A percentile compares a stretch with the other conserved stretches of the same genome.
These are phyloP conservation scores for Lithobius niger DNA, from an alignment of 1,140 invertebrate genomes.

Conservation along the genomic window DNA sequence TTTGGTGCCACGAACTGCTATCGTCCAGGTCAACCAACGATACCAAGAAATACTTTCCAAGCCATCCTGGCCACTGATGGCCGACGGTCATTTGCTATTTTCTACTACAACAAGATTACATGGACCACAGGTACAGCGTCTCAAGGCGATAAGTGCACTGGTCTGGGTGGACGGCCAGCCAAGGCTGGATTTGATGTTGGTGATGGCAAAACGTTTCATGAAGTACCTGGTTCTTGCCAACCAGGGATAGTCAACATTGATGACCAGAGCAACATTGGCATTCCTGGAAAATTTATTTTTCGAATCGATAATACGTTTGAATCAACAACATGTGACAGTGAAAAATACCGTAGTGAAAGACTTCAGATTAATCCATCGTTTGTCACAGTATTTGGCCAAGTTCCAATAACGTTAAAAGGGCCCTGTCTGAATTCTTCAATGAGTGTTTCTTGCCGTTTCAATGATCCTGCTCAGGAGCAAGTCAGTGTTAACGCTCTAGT, in stretches of 20 bases:
- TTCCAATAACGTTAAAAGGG: too few species aligned
- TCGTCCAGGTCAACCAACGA: too few species aligned
- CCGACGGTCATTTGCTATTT: slow-evolving; percentile 24
- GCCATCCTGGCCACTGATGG: slow-evolving; percentile 26
- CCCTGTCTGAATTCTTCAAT: too few species aligned
- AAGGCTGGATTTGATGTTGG: slow-evolving; percentile 17
- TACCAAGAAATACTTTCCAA: slow-evolving; percentile 32
- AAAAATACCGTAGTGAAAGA: too few species aligned
- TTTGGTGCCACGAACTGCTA: not conserved
- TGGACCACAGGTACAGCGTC: slow-evolving; percentile 29
- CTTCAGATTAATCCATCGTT: too few species aligned
- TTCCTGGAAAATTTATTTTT: too few species aligned
- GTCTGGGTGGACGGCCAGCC: slow-evolving; percentile 8
- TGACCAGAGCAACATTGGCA: slow-evolving; percentile 8
- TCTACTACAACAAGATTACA: slow-evolving; percentile 26
- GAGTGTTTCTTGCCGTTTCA: too few species aligned
- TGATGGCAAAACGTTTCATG: slow-evolving; percentile 11
- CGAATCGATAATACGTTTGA: too few species aligned
- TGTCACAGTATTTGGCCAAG: too few species aligned
- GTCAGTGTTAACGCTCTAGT: too few species aligned
- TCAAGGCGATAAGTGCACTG: slow-evolving; percentile 18
- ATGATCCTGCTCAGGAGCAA: too few species aligned
- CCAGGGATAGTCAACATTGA: slow-evolving; percentile 5
- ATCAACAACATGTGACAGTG: too few species aligned
- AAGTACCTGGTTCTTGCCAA: slow-evolving; percentile 9